Base-by-base conservation (phyloP, 1,140 invertebrate species). In the Drosophila jambulina region DNA sequence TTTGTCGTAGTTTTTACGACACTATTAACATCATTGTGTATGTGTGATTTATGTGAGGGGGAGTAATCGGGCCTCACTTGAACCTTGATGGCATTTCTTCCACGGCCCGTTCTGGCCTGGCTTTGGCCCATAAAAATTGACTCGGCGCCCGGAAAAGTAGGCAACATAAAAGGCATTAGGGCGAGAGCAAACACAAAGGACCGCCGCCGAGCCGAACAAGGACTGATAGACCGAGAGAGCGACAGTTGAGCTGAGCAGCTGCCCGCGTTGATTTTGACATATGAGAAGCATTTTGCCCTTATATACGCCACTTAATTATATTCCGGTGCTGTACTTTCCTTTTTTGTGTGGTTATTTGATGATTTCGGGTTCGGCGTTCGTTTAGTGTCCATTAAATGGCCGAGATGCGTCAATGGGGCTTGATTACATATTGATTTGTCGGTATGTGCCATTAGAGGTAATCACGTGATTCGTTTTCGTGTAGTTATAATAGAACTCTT, bases 1-100 rank as follows among this genome's bases (percentile, higher is more conserved):
- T 54, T 79, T 81, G 74, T 68, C 62, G 69, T 63, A 72, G 61
- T 78, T 84, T 81, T 88, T 90, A 88, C 64, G 84, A 81, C 78
- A 81, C 85, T 90, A 90, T 78, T 85, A 85, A 90, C 78, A 90
- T 87, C 84, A 84, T 80, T 80, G 72, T 88, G 58, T 69, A 71
- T 69, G 76, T 74, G 76, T 88, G 83, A 88, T 87, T 83, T 87
- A 87, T 72, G 77, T 54, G 36, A 9, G 42, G 49, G 60, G 54
- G 38, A 56, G 61, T 53, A 53, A 62, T 74, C 57, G 57, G 42
- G 45, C 23, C 54, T 48, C 57, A 57, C 85, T 80, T 71, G 76
- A 83, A 68, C 80, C 82, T 43, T 71, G 76, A 64, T 77, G 60
- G 69, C 45, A 51, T 59, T 51, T 19, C 53, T 59, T 58, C 23